Evolutionary conservation across 2,888 invertebrate species (phyloP), one percentile per base, ranked within the genome.

Genomic region (Synergus itoensis): DNA sequence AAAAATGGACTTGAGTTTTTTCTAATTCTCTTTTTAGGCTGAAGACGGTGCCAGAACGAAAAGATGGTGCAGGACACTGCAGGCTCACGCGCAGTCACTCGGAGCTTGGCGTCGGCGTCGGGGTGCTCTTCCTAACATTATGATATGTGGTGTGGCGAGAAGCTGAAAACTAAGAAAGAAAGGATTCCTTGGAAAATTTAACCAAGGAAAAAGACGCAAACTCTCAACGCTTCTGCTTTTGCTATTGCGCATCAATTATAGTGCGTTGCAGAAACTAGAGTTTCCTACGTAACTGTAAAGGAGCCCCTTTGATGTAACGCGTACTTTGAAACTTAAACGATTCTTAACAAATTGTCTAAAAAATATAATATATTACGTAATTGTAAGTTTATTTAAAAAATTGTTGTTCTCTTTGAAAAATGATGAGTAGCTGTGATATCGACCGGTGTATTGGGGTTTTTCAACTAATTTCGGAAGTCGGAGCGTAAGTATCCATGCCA

Each of bases 111-210:
- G 98, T 77, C 96, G 96, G 91, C 94, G 98, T 83, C 94, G 99
- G 57, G 98, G 98, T 89, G 99, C 98, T 8, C 93, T 99, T 87
- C 98, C 98, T n/a, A 98, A 99, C 91, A 98, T 99, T 86, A 98
- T 99, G 98, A 98, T 98, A 90, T 98, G 97, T 91, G 97, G 97
- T 77, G 91, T 92, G 16, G 88, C 90, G 9, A 87, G 92, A 82
- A 91, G 89, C 81, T 91, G 82, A 88, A 86, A 14, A 60, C 57
- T 16, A 57, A n/a, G 9, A 57, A 18, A 2, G 3, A 57, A 12
- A 28, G 28, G 28, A 28, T 48, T 48, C 4, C 5, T 5, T 7
- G 48, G 5, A 57, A n/a, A 57, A 18, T 36, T 64, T 48, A 5
- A 45, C 21, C 78, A 21, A 43, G 62, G 65, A 60, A 53, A 73